Evolutionary conservation across 2,113 vertebrate species (phyloP).

Genomic region (Spea bombifrons): DNA sequence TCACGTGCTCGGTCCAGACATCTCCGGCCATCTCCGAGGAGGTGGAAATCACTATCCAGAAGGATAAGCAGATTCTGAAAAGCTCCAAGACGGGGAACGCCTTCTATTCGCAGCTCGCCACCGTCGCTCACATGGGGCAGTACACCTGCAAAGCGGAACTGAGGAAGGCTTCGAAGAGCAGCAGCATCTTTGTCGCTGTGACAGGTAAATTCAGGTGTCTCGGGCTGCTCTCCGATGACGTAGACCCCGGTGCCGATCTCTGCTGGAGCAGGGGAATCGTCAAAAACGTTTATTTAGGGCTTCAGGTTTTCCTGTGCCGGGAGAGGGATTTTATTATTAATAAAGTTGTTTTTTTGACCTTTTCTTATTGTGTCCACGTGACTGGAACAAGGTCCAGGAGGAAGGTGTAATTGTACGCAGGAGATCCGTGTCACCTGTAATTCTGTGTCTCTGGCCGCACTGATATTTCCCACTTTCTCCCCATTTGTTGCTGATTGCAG

Average conservation of each 20-base stretch:
- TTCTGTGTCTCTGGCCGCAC: too few species aligned
- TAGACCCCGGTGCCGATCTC: too few species aligned
- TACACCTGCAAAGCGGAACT: constrained; percentile 71
- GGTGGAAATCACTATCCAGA: constrained; percentile 69
- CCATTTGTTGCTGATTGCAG: constrained; percentile 17
- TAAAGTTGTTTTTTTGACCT: too few species aligned
- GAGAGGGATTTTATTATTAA: too few species aligned
- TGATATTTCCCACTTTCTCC: neutral
- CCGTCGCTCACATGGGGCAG: constrained; percentile 59
- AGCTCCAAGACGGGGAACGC: neutral
- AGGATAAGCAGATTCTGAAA: constrained; percentile 62
- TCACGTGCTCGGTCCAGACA: constrained; percentile 61
- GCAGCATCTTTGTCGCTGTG: constrained; percentile 58
- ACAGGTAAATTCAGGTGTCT: constrained; percentile 58
- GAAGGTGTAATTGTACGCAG: too few species aligned
- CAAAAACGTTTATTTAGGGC: too few species aligned
- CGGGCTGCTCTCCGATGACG: neutral
- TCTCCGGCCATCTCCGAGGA: constrained; percentile 6
- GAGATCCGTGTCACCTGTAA: too few species aligned
- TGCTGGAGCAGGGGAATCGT: too few species aligned
- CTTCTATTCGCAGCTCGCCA: constrained; percentile 60
- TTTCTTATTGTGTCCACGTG: too few species aligned
- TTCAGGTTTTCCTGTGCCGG: too few species aligned
- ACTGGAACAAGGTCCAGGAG: too few species aligned
- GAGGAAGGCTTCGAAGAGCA: constrained; percentile 63